Base-by-base conservation (phyloP, 2,888 invertebrate genomes). In the Allophyes oxyacanthae region DNA sequence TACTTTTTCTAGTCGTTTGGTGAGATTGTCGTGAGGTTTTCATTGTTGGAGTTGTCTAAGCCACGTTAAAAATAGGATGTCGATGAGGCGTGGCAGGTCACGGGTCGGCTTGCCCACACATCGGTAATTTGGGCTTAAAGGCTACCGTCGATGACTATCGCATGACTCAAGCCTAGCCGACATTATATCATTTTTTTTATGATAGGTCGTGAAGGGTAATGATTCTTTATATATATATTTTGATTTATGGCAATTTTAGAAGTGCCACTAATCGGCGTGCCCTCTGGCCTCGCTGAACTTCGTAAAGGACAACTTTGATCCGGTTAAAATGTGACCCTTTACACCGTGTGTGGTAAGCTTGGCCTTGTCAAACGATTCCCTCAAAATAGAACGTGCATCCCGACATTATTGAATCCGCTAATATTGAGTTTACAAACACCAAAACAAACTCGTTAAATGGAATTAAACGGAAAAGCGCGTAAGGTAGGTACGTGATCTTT, bases 111-210 rank as follows among this genome's bases (percentile, higher is more conserved):
- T 32, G 34, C 28, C 28, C 34, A 37, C 32, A 38, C 43, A 56
- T 20, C 37, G 44, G 36, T 51, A 56, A 58, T 69, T 62, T 57
- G 49, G 57, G 51, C 43, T 45, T 50, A 44, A 58, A n/a, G n/a
- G n/a, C n/a, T n/a, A 38, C 41, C 48, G 41, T 30, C 40, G 28
- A 54, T 42, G 38, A 34, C 51, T 61, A 53, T 48, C 36, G 40
- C 43, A 45, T 38, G 46, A 15, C 57, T 43, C 48, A 43, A 58
- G 36, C 30, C 43, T 30, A 52, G 50, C 51, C 25, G 32, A 45
- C 43, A 58, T 46, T 40, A 53, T 50, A 36, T 52, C 56, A 57
- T 66, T 52, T 44, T 45, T 42, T 55, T 66, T 64, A 70, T 45
- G 60, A 48, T 36, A 44, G 34, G 13, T 48, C 40, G 49, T 45